Evolutionary conservation across 2,113 vertebrate genomes (phyloP), one percentile per base, ranked within the genome.

Genomic region (Pachypanchax playfairii): DNA sequence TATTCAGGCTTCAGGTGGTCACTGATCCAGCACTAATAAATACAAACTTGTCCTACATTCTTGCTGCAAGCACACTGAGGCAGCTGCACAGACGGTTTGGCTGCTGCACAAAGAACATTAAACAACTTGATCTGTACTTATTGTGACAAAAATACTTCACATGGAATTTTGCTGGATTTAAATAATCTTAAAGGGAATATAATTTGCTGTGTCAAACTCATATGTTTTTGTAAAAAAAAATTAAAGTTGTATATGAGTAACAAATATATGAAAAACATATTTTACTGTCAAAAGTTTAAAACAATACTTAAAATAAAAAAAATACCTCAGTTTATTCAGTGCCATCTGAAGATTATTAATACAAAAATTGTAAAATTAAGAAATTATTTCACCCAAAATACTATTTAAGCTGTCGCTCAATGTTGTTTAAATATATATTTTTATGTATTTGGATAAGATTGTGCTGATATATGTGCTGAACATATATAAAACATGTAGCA

Each of bases 1-100:
- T 65, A 73, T 69, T 31, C 61, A 59, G 67, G 73, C 29, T 62
- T 68, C 70, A 75, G 52, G 56, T 39, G 55, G 78, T 73, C 70
- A 63, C 51, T 57, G 73, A 64, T 75, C 39, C 22, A 59, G 28
- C 73, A 69, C 31, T 67, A 65, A 63, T 67, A 67, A 67, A 77
- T 54, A 65, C 43, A 61, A 75, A 73, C 65, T 43, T 73, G 64
- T 73, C 20, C 28, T 65, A 61, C 80, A 80, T 65, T 64, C 46
- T 41, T 38, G 22, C 75, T 31, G n/a, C 21, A 18, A 70, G 44
- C 65, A 61, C 65, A 50, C 44, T 0, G 17, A 73, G 43, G 55
- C 53, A 72, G 56, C 36, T 44, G 35, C n/a, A 17, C 28, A 67
- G 42, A 20, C 62, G 58, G 44, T 9, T 46, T 52, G 48, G 56